Evolutionary conservation across 2,888 invertebrate species (phyloP), one percentile per base, ranked within the genome.

Genomic region (Liopterus haemorrhoidalis): DNA sequence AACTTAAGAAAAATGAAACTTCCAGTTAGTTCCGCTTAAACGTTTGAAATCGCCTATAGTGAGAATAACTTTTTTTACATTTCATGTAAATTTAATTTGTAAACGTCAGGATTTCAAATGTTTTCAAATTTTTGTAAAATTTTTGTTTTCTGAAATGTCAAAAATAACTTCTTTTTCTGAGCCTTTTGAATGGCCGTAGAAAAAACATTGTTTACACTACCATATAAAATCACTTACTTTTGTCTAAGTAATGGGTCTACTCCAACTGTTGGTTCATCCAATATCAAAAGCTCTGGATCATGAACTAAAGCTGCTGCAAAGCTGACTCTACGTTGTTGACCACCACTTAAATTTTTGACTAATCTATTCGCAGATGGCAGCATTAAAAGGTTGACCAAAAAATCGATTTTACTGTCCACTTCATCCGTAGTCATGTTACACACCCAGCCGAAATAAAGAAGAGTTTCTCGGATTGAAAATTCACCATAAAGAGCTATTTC

Each of bases 211-310:
- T n/a, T n/a, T n/a, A n/a, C n/a, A n/a, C n/a, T n/a, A n/a, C n/a
- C n/a, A n/a, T n/a, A n/a, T n/a, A n/a, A n/a, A n/a, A n/a, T n/a
- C n/a, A n/a, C 35, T 49, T 49, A 61, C 45, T 45, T 81, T 62
- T 85, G 82, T 46, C 86, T 71, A 8, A 90, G 67, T 11, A 90
- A 76, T 0, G 90, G 90, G 65, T 90, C 90, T 2, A 90, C 85
- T 18, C 90, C 90, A 16, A 88, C 90, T 0, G 90, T 90, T 0
- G 90, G 90, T 58, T 91, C 90, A 59, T 91, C 90, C 44, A 91
- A 68, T 57, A 91, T 90, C 44, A 91, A 67, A 15, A 91, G 70
- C 59, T 88, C 86, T 0, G 91, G 91, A 41, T 86, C 82, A 46
- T 90, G 86, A 8, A 91, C 70, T 19, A 91, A 69, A 0, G 89